These are phyloP conservation scores for Eupeodes latifasciatus DNA, from an alignment of 2,888 invertebrate species.

Conservation along the genomic window DNA sequence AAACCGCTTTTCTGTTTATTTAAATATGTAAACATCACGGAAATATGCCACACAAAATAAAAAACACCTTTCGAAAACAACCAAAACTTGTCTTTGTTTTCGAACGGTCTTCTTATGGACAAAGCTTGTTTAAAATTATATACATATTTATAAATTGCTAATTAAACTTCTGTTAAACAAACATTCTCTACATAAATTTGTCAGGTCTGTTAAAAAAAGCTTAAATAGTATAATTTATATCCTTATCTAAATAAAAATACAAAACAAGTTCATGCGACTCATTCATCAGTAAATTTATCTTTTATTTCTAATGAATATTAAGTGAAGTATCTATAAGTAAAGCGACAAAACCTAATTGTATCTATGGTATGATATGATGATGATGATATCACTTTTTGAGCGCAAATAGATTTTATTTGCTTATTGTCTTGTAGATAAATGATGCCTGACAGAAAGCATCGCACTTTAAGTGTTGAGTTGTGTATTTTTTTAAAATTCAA, in stretches of 20 bases:
- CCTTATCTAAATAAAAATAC: neutral
- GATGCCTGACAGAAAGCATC: slow-evolving; percentile 58
- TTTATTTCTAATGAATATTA: slow-evolving; percentile 2
- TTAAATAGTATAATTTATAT: neutral
- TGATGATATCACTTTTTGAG: slow-evolving; percentile 34
- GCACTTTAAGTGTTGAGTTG: slow-evolving; percentile 46
- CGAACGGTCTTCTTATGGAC: too few species aligned
- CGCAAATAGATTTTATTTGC: slow-evolving; percentile 4
- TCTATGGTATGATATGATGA: neutral
- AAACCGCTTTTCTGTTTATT: too few species aligned
- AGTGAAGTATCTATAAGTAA: neutral
- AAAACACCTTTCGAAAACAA: too few species aligned
- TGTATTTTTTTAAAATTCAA: slow-evolving; percentile 27
- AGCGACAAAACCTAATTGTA: neutral
- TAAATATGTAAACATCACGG: too few species aligned
- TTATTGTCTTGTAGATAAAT: slow-evolving; percentile 3
- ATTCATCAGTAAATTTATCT: neutral
- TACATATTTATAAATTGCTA: too few species aligned
- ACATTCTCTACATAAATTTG: neutral
- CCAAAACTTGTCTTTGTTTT: too few species aligned
- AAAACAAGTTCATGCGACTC: slow-evolving; percentile 1
- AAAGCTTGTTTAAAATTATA: too few species aligned
- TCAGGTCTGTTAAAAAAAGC: neutral
- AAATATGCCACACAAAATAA: too few species aligned
- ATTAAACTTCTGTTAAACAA: too few species aligned